These are phyloP conservation scores for Caenorhabditis sinica DNA, from an alignment of 2,888 invertebrate genomes.

Conservation along the genomic window DNA sequence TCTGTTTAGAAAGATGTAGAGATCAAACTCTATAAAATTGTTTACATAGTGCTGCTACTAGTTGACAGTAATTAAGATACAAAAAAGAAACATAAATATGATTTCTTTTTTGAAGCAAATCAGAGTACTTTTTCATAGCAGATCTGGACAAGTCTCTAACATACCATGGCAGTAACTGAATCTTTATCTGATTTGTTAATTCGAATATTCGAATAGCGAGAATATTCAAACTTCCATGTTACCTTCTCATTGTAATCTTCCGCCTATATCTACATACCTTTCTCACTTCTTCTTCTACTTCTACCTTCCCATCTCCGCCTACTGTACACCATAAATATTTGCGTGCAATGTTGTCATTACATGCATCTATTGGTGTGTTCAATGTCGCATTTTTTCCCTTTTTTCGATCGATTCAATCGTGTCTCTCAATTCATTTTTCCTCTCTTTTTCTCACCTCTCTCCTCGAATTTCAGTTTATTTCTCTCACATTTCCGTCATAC, in stretches of 20 bases:
- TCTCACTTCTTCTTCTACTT: neutral
- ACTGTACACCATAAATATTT: slow-evolving; percentile 30
- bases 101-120: too few species aligned
- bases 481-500: slow-evolving; percentile 56
- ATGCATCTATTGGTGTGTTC: slow-evolving; percentile 45
- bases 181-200: neutral
- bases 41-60: too few species aligned
- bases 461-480: slow-evolving; percentile 39
- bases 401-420: slow-evolving; percentile 46
- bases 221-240: slow-evolving; percentile 17
- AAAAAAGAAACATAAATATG: too few species aligned
- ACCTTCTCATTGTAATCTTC: slow-evolving; percentile 18
- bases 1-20: too few species aligned
- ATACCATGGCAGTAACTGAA: too few species aligned
- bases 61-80: too few species aligned
- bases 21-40: neutral
- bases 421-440: slow-evolving; percentile 21
- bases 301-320: neutral
- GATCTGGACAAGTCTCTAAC: too few species aligned
- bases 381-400: slow-evolving; percentile 45
- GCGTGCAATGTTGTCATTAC: slow-evolving; percentile 25
- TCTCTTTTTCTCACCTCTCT: slow-evolving; percentile 27
- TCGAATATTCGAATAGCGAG: neutral
- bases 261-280: neutral
- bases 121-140: too few species aligned